Conservation (phyloP, 2,113 vertebrate genomes). For the Ictidomys tridecemlineatus region DNA sequence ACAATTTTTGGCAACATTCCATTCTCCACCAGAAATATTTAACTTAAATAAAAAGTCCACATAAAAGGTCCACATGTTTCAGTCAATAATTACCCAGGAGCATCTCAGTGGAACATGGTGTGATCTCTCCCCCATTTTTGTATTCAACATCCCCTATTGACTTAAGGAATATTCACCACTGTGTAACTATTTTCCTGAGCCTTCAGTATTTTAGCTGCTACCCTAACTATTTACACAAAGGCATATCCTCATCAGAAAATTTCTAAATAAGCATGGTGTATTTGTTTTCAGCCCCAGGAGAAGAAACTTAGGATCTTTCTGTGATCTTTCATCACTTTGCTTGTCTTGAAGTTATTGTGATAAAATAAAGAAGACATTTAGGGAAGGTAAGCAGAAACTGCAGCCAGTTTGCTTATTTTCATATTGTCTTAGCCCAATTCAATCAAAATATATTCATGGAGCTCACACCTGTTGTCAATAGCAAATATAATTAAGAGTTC, state of each 20-base stretch:
- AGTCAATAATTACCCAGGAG: neutral
- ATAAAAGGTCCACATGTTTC: neutral
- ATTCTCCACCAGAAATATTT: neutral
- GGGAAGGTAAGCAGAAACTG: no score
- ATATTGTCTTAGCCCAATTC: neutral
- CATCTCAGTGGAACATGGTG: rapidly evolving
- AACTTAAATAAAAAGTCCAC: neutral
- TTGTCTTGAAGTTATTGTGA: neutral
- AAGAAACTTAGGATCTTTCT: neutral
- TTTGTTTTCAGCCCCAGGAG: neutral
- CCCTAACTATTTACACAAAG: neutral
- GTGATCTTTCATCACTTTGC: neutral
- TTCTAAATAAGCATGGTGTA: neutral
- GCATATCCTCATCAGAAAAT: neutral
- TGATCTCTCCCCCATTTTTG: neutral
- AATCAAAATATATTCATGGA: neutral
- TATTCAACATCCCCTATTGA: neutral
- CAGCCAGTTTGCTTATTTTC: neutral
- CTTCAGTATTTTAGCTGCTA: neutral
- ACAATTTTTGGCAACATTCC: neutral
- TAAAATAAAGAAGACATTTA: neutral
- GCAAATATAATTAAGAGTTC: neutral
- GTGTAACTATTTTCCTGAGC: no score
- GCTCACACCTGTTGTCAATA: no score
- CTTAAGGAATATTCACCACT: neutral